phyloP scores from a whole-genome alignment of 2,113 vertebrate genomes.

The Platycercus adscitus region DNA sequence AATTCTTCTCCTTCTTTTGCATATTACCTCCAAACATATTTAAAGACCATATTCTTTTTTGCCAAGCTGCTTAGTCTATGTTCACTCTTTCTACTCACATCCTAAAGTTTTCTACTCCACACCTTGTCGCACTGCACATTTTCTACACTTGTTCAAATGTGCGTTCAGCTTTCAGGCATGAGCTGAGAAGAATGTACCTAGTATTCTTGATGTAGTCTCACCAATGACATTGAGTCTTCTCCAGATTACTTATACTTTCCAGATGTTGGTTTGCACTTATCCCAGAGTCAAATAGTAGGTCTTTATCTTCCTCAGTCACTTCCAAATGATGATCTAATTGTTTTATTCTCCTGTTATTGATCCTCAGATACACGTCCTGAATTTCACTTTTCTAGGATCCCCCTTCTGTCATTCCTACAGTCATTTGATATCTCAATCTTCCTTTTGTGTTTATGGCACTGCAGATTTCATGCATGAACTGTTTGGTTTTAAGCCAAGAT shows the following conservation, averaged over 20 bases:
- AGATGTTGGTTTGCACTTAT: not conserved
- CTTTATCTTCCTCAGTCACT: not conserved
- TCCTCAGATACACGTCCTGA: not conserved
- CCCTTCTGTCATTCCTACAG: not conserved
- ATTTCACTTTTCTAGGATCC: not conserved
- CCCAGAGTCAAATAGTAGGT: not conserved
- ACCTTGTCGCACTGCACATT: not conserved
- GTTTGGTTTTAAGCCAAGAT: not conserved
- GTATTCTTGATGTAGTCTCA: not conserved
- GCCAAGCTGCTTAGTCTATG: not conserved
- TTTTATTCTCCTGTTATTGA: not conserved
- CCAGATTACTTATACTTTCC: not conserved
- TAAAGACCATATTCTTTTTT: not conserved
- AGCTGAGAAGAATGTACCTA: not conserved
- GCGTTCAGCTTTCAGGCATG: not conserved
- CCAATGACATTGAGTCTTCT: not conserved
- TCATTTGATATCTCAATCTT: not conserved
- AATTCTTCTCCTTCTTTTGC: not conserved
- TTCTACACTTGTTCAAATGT: not conserved
- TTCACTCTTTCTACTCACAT: not conserved
- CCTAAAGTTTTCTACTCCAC: not conserved
- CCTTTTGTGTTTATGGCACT: not conserved
- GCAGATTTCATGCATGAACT: accelerated
- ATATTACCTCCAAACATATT: not conserved
- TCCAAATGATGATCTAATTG: not conserved